Conservation (phyloP, 2,888 invertebrate genomes). For the Pemphredon lugubris region DNA sequence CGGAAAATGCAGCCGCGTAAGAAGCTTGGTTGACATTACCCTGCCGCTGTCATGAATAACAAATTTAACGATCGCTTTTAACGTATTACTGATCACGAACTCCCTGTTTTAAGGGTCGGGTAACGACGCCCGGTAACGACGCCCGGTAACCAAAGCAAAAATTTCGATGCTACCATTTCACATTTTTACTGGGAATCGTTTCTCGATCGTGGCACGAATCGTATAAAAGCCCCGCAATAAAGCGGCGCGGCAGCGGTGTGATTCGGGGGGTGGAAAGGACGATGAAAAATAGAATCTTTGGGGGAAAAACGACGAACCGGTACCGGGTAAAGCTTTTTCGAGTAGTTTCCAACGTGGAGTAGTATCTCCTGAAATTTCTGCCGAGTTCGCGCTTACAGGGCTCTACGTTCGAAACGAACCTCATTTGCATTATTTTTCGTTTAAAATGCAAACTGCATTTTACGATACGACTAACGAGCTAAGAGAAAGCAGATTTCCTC, state of each 20-base stretch:
- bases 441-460: conserved; percentile 50
- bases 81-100: conserved; percentile 47
- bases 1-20: neutral
- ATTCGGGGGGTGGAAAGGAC: neutral
- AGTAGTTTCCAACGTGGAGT: too few species aligned
- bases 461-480: conserved; percentile 37
- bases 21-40: neutral
- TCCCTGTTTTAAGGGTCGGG: conserved; percentile 4
- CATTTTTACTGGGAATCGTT: conserved; percentile 21
- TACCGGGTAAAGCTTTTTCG: neutral
- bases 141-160: neutral
- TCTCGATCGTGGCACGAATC: neutral
- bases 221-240: conserved; percentile 1
- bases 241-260: too few species aligned
- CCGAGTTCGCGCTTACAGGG: neutral
- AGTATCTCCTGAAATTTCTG: conserved; percentile 10
- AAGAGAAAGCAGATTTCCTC: conserved; percentile 36
- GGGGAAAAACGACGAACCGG: conserved; percentile 8
- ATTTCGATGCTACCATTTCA: conserved; percentile 11
- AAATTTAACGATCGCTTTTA: conserved; percentile 40
- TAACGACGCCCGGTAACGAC: neutral
- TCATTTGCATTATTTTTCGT: conserved; percentile 51
- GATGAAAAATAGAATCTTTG: conserved; percentile 3
- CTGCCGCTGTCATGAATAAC: conserved; percentile 38
- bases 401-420: conserved; percentile 7